Evolutionary conservation across 2,113 vertebrate genomes (phyloP), one percentile per base, ranked within the genome.

Genomic region (Laterallus jamaicensis): DNA sequence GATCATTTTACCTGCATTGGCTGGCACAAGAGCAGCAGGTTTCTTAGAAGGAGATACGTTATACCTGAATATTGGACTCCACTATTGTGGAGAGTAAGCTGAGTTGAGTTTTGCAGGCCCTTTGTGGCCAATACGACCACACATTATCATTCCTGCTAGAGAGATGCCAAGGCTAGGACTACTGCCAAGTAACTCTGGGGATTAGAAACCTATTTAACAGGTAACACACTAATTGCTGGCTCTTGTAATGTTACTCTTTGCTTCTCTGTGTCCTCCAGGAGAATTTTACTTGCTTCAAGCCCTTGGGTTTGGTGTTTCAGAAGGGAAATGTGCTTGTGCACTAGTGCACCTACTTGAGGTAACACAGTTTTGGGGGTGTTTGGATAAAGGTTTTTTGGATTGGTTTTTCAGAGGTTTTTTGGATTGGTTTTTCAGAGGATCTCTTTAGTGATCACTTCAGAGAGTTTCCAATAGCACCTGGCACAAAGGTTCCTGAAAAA

Each of bases 401-500:
- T 81, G 0, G 8, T 86, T 95, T 93, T 91, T 81, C 54, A 82
- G 81, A 68, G 18, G 64, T 35, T 35, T 35, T 35, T 35, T 35
- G 35, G n/a, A 68, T 91, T 81, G 0, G 8, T 86, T 95, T 93
- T 91, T 81, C 54, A 82, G 81, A 68, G 18, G 64, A 91, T 40
- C 69, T 39, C 35, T 81, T 67, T 17, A 63, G 80, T 29, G 64
- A 59, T 60, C 18, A 26, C 76, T 82, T 86, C 56, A 62, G 78
- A 88, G 73, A 68, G 56, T 20, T 75, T 76, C 73, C 82, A 92
- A 52, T 22, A 86, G 66, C 55, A 78, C 71, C 56, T 91, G 74
- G 73, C 86, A 84, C 66, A 49, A 92, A 69, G 35, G 29, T 89
- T 88, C 39, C 86, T 91, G 73, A 86, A 62, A 96, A 90, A 75